Base-by-base conservation (phyloP, 37 sponge, comb jelly and placozoan genomes). In the Beroe forskalii region DNA sequence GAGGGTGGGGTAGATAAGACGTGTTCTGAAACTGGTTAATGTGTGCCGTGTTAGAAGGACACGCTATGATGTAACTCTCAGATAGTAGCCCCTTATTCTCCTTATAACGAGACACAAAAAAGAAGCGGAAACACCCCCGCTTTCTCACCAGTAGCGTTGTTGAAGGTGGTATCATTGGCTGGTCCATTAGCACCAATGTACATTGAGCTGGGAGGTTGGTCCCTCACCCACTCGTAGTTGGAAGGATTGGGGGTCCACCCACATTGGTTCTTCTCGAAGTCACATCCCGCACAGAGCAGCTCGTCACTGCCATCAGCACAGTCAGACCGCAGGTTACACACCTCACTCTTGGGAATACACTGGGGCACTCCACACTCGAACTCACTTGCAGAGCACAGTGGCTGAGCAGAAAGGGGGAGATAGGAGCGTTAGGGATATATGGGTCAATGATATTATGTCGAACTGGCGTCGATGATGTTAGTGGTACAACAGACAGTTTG, bases 251-350 rank as follows among this genome's bases (percentile, higher is more conserved):
- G 37, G 25, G 48, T 80, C 86, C 86, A 80, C 40, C 86, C 86
- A 80, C 86, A 80, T 48, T 44, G 24, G 30, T 80, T 80, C 27
- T 43, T 80, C 55, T 80, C 86, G 35, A 80, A 80, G 86, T 80
- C 86, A 80, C 86, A 80, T 24, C n/a, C 37, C n/a, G 35, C 86
- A 23, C 91, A 91, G 42, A 60, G 22, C 48, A 20, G 23, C 27
- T 91, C 91, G 44, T 91, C 91, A 41, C 40, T 30, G 72, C 91
- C 76, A 27, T 91, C 91, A 39, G 67, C 76, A 43, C 91, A 91
- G 48, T 91, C 91, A 1, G 9, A 22, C 14, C 64, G 22, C 69
- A 66, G 83, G 76, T 67, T 72, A 40, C 91, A 91, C 37, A 66
- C 67, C 76, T 67, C 64, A 22, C 62, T 37, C n/a, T 24, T 39